Percentiles rank a stretch among this genome's conserved stretches.
These are phyloP conservation scores for Agrochola circellaris DNA, from an alignment of 2,888 invertebrate species.

Conservation along the genomic window DNA sequence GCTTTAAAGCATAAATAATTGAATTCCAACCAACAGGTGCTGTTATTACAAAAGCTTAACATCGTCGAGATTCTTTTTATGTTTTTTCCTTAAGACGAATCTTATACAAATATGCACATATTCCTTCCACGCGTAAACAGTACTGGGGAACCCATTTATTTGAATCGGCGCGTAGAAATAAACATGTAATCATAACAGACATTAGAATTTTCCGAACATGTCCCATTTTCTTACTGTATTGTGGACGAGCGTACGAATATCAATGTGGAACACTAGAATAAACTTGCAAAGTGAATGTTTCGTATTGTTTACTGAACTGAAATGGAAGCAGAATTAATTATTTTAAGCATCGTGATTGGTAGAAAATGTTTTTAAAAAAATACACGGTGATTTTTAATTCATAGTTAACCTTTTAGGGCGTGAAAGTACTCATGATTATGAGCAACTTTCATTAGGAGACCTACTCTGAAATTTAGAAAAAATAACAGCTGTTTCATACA, in stretches of 20 bases:
- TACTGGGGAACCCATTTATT: slow-evolving; percentile 51
- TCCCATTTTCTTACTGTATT: slow-evolving; percentile 10
- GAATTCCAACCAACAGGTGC: slow-evolving; percentile 28
- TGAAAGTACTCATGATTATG: too few relatives aligned
- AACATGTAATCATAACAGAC: slow-evolving; percentile 54
- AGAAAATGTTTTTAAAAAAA: not conserved
- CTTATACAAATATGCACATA: slow-evolving; percentile 45
- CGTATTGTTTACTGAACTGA: slow-evolving; percentile 1
- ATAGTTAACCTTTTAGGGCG: too few relatives aligned
- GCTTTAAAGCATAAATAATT: slow-evolving; percentile 6
- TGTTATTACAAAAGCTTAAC: slow-evolving; percentile 31
- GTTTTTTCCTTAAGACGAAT: slow-evolving; percentile 31
- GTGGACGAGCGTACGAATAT: slow-evolving; percentile 12
- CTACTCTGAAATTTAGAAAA: too few relatives aligned
- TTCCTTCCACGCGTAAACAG: slow-evolving; percentile 34
- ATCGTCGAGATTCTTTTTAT: slow-evolving; percentile 17
- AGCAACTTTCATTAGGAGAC: too few relatives aligned
- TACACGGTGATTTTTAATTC: too few relatives aligned
- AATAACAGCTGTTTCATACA: too few relatives aligned
- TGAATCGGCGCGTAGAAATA: slow-evolving; percentile 56
- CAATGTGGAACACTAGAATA: slow-evolving; percentile 6
- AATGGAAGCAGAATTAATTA: not conserved
- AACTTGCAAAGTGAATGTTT: slow-evolving; percentile 7
- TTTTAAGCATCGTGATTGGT: not conserved
- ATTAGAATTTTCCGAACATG: slow-evolving; percentile 48